These are phyloP conservation scores for Phrynosoma platyrhinos DNA, from an alignment of 2,113 vertebrate genomes.

Conservation along the genomic window DNA sequence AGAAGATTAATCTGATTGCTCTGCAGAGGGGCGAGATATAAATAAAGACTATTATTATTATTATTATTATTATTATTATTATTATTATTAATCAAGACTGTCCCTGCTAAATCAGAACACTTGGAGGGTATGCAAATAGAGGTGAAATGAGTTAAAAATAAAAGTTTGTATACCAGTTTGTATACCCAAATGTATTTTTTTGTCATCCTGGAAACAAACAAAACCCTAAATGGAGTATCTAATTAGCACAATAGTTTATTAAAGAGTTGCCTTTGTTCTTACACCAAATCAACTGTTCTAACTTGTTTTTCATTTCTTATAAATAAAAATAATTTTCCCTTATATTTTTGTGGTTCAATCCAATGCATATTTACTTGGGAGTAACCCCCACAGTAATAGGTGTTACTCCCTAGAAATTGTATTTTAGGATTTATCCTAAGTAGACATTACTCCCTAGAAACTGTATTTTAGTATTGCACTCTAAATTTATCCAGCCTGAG, in stretches of 20 bases:
- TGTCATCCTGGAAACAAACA: slow-evolving; percentile 4
- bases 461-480: too few species aligned
- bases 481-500: too few species aligned
- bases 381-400: background rate
- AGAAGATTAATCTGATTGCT: too few species aligned
- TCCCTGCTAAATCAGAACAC: too few species aligned
- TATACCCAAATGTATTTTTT: background rate
- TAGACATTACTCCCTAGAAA: too few species aligned
- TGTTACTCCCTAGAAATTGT: background rate
- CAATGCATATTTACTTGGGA: background rate
- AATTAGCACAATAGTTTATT: slow-evolving; percentile 19
- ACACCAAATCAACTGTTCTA: too few species aligned
- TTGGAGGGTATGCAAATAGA: background rate
- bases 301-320: too few species aligned
- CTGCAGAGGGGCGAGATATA: too few species aligned
- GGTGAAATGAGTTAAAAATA: background rate
- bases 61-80: too few species aligned
- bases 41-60: too few species aligned
- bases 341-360: background rate
- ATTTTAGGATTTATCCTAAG: slow-evolving; percentile 18
- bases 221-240: background rate
- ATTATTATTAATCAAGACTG: too few species aligned
- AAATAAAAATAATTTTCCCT: too few species aligned
- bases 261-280: background rate
- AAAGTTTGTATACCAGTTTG: background rate